Conservation (phyloP, 92 coral and sea anemone species). For the Zoanthus gigantus region DNA sequence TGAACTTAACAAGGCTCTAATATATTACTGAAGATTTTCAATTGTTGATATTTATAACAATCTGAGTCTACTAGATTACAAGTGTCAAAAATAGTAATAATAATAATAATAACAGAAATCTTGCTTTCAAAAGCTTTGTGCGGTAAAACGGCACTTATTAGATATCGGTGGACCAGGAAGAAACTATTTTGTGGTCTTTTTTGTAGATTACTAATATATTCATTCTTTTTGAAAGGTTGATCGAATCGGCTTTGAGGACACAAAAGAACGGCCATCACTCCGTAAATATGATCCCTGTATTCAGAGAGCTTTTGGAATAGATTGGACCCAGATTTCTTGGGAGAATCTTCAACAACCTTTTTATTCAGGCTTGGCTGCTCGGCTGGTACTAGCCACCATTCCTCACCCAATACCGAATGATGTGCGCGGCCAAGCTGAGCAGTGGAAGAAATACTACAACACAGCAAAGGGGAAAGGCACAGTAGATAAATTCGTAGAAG, state of each 20-base stretch:
- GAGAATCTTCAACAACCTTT: constrained; percentile 68
- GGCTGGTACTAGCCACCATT: constrained; percentile 70
- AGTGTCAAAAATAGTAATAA: too few relatives aligned
- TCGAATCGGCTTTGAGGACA: constrained; percentile 66
- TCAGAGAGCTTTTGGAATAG: constrained; percentile 51
- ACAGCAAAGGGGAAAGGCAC: constrained; percentile 77
- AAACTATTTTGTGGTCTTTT: too few relatives aligned
- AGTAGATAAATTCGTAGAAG: constrained; percentile 69
- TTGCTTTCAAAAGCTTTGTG: too few relatives aligned
- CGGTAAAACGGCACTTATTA: too few relatives aligned
- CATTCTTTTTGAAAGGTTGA: constrained; percentile 63
- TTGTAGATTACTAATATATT: too few relatives aligned
- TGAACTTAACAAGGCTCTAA: too few relatives aligned
- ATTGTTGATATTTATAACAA: too few relatives aligned
- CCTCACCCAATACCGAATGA: constrained; percentile 67
- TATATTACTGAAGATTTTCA: too few relatives aligned
- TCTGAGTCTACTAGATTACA: too few relatives aligned
- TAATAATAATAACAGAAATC: too few relatives aligned
- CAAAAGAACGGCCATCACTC: constrained; percentile 60
- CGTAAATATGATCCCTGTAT: constrained; percentile 61
- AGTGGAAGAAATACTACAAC: constrained; percentile 85
- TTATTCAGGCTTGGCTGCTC: constrained; percentile 86
- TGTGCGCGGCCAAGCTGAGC: constrained; percentile 63
- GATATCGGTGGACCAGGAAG: too few relatives aligned
- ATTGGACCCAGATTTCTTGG: constrained; percentile 75